Evolutionary conservation across 2,113 vertebrate species (phyloP).

Genomic region (Ctenodactylus gundi): DNA sequence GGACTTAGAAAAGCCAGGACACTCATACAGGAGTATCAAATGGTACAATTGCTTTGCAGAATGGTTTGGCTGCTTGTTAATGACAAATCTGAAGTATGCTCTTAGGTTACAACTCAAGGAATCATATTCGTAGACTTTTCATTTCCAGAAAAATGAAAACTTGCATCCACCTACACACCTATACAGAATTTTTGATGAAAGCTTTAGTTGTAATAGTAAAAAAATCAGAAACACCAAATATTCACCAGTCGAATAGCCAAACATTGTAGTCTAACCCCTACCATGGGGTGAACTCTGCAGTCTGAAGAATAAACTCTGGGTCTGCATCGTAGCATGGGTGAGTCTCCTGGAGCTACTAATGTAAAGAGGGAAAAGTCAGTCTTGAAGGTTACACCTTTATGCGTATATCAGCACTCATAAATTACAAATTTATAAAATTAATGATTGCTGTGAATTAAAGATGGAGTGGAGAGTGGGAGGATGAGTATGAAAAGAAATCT

Average conservation of each 20-base stretch:
- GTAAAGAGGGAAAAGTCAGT: neutral
- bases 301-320: neutral
- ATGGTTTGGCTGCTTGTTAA: neutral
- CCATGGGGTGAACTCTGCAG: neutral
- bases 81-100: neutral
- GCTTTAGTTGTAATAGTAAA: neutral
- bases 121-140: neutral
- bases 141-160: neutral
- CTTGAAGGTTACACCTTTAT: neutral
- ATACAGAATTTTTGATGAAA: neutral
- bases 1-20: neutral
- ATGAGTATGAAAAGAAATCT: neutral
- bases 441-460: neutral
- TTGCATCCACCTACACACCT: neutral
- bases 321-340: neutral
- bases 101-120: neutral
- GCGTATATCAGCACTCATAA: neutral
- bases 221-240: neutral
- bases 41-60: neutral
- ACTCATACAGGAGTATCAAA: neutral
- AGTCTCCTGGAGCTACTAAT: neutral
- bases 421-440: neutral
- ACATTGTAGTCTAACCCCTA: neutral
- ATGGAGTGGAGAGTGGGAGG: neutral
- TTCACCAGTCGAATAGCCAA: neutral